These are phyloP conservation scores for Nettapus auritus DNA, from an alignment of 2,113 vertebrate species.

Conservation along the genomic window DNA sequence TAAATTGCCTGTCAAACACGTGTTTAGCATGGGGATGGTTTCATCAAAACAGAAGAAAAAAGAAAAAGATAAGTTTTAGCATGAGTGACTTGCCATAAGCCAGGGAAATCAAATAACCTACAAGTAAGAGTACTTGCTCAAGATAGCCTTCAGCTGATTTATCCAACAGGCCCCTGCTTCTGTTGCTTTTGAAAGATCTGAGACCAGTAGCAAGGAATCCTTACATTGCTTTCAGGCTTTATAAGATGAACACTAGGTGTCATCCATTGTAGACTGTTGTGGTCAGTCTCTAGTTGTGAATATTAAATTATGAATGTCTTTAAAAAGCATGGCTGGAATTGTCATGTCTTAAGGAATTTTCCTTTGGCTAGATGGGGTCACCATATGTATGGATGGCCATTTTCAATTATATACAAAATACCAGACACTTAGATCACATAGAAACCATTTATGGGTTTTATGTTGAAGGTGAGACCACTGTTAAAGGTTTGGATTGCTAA, in stretches of 20 bases:
- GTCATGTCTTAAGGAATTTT: not conserved
- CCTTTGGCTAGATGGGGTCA: not conserved
- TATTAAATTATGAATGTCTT: not conserved
- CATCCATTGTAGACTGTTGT: not conserved
- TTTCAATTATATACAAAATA: not conserved
- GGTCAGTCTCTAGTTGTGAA: not conserved
- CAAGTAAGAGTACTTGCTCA: not conserved
- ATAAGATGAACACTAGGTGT: not conserved
- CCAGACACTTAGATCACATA: not conserved
- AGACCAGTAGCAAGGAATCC: not conserved
- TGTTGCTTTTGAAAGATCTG: not conserved
- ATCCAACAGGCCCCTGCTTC: not conserved
- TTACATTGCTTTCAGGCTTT: not conserved
- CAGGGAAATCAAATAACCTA: not conserved
- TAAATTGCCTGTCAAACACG: not conserved
- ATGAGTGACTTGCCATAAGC: not conserved
- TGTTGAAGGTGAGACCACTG: not conserved
- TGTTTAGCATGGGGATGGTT: not conserved
- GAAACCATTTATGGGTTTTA: not conserved
- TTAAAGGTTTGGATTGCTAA: not conserved
- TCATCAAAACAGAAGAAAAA: not conserved
- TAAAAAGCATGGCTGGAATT: not conserved
- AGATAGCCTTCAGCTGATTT: not conserved
- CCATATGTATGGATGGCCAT: not conserved
- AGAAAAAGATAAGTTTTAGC: not conserved